Percentiles rank a stretch among this genome's conserved stretches.
Conservation (phyloP, 2,888 invertebrate species). For the Drosophila ustulata region DNA sequence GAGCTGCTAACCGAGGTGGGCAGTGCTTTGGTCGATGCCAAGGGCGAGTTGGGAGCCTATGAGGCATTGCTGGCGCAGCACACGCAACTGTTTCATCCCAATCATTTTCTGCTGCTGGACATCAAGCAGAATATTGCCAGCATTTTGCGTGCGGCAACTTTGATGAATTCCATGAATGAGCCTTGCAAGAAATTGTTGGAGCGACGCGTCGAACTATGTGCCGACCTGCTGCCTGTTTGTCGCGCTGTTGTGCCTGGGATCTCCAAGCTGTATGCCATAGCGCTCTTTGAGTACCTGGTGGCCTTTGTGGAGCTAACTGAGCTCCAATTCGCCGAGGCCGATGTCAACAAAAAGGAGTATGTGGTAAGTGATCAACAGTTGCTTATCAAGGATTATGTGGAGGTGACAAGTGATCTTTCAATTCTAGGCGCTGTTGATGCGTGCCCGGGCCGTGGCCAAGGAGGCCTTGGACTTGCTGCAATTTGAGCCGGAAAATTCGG, state of each 20-base stretch:
- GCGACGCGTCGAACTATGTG: conserved; percentile 89
- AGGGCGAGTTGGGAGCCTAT: conserved; percentile 78
- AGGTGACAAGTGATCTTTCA: background rate
- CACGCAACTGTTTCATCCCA: conserved; percentile 87
- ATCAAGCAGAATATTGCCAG: conserved; percentile 90
- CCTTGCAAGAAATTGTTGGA: conserved; percentile 86
- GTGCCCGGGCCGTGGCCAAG: conserved; percentile 87
- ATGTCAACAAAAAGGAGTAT: conserved; percentile 87
- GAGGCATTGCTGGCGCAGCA: conserved; percentile 87
- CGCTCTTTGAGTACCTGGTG: conserved; percentile 91
- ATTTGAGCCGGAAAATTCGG: conserved; percentile 90
- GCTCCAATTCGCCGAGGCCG: conserved; percentile 87
- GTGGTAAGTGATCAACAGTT: conserved; percentile 82
- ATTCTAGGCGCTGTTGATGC: conserved; percentile 83
- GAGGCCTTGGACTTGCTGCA: conserved; percentile 88
- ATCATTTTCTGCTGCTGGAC: conserved; percentile 89
- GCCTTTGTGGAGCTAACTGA: conserved; percentile 89
- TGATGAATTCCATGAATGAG: conserved; percentile 86
- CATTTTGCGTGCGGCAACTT: conserved; percentile 86
- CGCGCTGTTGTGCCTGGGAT: conserved; percentile 88
- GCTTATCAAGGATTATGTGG: background rate
- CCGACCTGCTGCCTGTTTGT: conserved; percentile 88
- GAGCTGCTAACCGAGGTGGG: conserved; percentile 85
- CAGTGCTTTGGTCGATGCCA: conserved; percentile 84
- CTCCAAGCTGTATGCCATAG: conserved; percentile 87